Evolutionary conservation across 2,113 vertebrate genomes (phyloP).

Genomic region (Beaufortia kweichowensis): DNA sequence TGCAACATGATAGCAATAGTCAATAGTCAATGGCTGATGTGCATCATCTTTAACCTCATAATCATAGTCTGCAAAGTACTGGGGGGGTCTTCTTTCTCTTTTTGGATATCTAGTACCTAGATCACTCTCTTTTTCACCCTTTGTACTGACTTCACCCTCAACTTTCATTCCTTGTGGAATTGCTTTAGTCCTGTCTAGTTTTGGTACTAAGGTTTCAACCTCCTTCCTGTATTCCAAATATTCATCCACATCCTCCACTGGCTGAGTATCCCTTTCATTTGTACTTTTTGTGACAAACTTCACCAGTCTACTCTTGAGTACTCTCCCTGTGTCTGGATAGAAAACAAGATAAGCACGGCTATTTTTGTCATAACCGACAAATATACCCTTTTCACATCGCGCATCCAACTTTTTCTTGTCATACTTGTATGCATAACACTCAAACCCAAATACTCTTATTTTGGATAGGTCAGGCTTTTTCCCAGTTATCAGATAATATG

Average conservation of each 20-base stretch:
- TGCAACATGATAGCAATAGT: conserved; percentile 9
- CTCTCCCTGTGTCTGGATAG: background rate
- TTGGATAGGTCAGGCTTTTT: too few relatives aligned
- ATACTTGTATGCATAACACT: too few relatives aligned
- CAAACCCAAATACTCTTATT: too few relatives aligned
- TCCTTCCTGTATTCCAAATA: background rate
- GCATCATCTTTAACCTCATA: background rate
- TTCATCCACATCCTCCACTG: background rate
- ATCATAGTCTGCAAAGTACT: background rate
- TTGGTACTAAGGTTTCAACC: background rate
- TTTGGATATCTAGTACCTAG: background rate
- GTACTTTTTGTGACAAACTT: background rate
- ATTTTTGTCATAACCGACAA: too few relatives aligned
- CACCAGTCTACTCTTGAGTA: background rate
- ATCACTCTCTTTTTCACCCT: background rate
- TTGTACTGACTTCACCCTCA: background rate
- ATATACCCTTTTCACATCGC: too few relatives aligned
- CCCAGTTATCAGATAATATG: too few relatives aligned
- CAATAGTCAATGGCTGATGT: conserved; percentile 9
- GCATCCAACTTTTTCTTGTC: too few relatives aligned
- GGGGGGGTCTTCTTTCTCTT: background rate
- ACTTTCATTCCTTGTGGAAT: background rate
- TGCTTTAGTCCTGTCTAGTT: background rate
- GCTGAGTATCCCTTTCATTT: background rate
- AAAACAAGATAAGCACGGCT: too few relatives aligned